These are phyloP conservation scores for Cherax destructor DNA, from an alignment of 1,140 invertebrate genomes.

Conservation along the genomic window DNA sequence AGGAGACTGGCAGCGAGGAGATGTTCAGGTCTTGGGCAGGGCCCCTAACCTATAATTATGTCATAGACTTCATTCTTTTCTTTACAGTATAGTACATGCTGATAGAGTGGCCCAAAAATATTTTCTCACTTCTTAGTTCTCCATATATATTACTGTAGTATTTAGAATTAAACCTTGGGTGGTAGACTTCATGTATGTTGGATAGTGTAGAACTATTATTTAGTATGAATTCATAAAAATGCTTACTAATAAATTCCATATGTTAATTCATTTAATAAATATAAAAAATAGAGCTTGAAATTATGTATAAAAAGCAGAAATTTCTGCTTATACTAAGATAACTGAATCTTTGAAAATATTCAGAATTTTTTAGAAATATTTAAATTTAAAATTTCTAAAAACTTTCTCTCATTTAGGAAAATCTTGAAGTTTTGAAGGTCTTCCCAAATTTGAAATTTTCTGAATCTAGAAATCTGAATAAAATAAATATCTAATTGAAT, in stretches of 20 bases:
- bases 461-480: too few species aligned
- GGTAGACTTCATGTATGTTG: not conserved
- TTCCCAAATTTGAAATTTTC: too few species aligned
- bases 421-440: too few species aligned
- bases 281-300: too few species aligned
- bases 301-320: too few species aligned
- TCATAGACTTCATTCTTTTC: not conserved
- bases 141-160: not conserved
- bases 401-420: too few species aligned
- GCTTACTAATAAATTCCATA: too few species aligned
- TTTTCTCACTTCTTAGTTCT: not conserved
- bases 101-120: not conserved
- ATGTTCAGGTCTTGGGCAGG: slow-evolving; percentile 65
- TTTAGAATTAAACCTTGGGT: not conserved
- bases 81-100: not conserved
- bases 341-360: too few species aligned
- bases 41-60: not conserved
- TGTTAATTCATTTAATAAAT: too few species aligned
- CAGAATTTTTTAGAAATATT: too few species aligned
- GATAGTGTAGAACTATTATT: not conserved
- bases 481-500: not conserved
- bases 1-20: slow-evolving; percentile 71
- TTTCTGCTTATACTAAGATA: too few species aligned
- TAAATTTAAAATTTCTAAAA: too few species aligned
- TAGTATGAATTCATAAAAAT: not conserved